A percentile compares a stretch with the other conserved stretches of the same genome.
phyloP scores from a whole-genome alignment of 2,797 vertebrate species.

The Adelosebastes latens region DNA sequence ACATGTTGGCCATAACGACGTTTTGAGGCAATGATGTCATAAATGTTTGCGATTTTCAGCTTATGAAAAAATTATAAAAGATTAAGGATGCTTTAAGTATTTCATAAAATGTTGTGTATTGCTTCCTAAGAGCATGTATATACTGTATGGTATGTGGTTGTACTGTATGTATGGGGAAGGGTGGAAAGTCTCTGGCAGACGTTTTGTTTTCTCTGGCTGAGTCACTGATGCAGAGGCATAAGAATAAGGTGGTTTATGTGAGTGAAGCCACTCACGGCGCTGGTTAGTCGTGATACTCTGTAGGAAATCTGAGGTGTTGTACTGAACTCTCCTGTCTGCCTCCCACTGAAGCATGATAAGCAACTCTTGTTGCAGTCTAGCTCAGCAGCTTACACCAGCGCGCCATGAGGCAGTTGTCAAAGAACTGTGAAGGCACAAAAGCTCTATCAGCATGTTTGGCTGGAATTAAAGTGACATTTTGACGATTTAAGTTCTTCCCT shows the following conservation, averaged over 20 bases:
- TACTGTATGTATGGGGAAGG: not conserved
- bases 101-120: not conserved
- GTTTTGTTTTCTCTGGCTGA: constrained; percentile 34
- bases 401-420: constrained; percentile 53
- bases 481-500: constrained; percentile 59
- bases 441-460: constrained; percentile 66
- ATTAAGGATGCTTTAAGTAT: not conserved
- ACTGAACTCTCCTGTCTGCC: constrained; percentile 47
- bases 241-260: constrained; percentile 1
- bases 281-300: constrained; percentile 50
- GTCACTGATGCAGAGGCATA: constrained; percentile 44
- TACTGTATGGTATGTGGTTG: not conserved
- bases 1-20: not conserved
- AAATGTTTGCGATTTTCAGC: not conserved
- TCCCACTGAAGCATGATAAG: constrained; percentile 63
- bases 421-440: constrained; percentile 62
- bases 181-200: not conserved
- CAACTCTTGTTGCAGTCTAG: constrained; percentile 66
- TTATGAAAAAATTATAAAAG: not conserved
- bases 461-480: constrained; percentile 70
- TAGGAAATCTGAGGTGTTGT: constrained; percentile 63
- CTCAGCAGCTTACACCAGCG: constrained; percentile 69
- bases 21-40: not conserved
- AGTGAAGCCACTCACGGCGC: constrained; percentile 33
- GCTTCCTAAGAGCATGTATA: not conserved